phyloP scores from a whole-genome alignment of 2,797 vertebrate species.

The Rhinella marina region DNA sequence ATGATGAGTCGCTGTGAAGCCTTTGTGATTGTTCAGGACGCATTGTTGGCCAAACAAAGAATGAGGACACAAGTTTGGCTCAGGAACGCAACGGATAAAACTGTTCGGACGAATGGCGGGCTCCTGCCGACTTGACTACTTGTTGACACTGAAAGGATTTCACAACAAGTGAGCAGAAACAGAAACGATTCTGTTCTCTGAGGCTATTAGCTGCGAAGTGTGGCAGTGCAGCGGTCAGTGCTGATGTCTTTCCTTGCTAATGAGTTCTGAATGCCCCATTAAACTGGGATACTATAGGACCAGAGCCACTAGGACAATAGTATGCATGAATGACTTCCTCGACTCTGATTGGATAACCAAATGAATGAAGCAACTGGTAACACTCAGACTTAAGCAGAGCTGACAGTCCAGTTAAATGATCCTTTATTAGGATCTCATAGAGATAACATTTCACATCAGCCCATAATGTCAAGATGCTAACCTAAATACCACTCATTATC shows the following conservation, averaged over 20 bases:
- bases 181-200: conserved; percentile 80
- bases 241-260: conserved; percentile 79
- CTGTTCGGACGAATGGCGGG: conserved; percentile 80
- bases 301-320: conserved; percentile 78
- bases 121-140: conserved; percentile 83
- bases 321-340: conserved; percentile 80
- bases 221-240: conserved; percentile 84
- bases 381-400: conserved; percentile 84
- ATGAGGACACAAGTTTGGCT: conserved; percentile 87
- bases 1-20: conserved; percentile 97
- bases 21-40: conserved; percentile 97
- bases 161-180: conserved; percentile 90
- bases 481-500: conserved; percentile 69
- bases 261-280: conserved; percentile 89
- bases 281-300: conserved; percentile 85
- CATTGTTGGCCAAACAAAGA: conserved; percentile 90
- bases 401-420: conserved; percentile 97
- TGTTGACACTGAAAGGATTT: conserved; percentile 81
- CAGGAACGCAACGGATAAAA: conserved; percentile 96
- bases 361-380: conserved; percentile 79
- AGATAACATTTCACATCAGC: conserved; percentile 36
- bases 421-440: conserved; percentile 83
- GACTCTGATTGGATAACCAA: conserved; percentile 77
- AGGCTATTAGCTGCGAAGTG: conserved; percentile 89
- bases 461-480: conserved; percentile 79